Evolutionary conservation across 2,113 vertebrate species (phyloP).

Genomic region (Clarias gariepinus): DNA sequence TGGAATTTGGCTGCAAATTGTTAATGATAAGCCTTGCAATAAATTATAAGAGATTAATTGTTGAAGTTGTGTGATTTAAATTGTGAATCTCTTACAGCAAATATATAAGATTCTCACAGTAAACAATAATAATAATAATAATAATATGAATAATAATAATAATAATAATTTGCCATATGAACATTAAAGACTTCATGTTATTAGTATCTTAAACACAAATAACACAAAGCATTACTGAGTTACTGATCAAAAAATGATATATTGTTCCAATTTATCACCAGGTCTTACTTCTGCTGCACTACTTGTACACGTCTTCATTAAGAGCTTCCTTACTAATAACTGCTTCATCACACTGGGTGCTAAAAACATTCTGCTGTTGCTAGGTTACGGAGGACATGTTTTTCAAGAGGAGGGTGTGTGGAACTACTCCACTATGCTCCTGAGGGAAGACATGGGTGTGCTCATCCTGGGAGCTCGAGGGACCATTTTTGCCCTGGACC

Average conservation of each 20-base stretch:
- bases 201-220: too few species aligned
- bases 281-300: neutral
- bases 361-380: conserved; percentile 4
- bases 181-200: too few species aligned
- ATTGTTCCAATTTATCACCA: neutral
- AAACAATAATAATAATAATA: too few species aligned
- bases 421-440: conserved; percentile 74
- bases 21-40: too few species aligned
- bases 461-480: conserved; percentile 76
- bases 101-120: neutral
- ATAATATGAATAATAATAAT: too few species aligned
- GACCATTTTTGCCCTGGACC: conserved; percentile 73
- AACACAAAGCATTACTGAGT: neutral
- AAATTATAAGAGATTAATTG: neutral
- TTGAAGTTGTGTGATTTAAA: neutral
- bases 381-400: conserved; percentile 61
- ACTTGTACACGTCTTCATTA: neutral
- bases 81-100: neutral
- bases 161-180: too few species aligned
- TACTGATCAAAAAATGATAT: neutral
- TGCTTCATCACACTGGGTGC: neutral
- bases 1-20: too few species aligned
- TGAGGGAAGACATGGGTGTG: conserved; percentile 69
- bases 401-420: conserved; percentile 68
- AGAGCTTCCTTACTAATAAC: neutral